Evolutionary conservation across 2,888 invertebrate species (phyloP), one percentile per base, ranked within the genome.

Genomic region (Macaria liturata): DNA sequence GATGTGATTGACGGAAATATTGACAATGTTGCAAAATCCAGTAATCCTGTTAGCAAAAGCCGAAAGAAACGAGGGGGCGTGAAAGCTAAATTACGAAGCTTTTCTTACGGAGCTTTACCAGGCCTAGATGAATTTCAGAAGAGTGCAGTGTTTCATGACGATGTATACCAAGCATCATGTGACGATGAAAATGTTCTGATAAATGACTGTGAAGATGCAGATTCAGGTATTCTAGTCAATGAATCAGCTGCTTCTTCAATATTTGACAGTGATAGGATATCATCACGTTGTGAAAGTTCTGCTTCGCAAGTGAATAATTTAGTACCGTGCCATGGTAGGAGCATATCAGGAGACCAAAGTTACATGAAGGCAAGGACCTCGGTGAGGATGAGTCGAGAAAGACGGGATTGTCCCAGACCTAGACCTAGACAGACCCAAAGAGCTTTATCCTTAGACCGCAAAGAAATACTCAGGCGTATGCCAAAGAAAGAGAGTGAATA

Each of bases 141-240:
- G 74, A 88, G 84, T 75, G 93, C 95, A 2, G 87, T 95, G 7
- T 95, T 94, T 76, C 93, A 94, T 64, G 94, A 95, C 67, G 93
- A 94, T 45, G 86, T 90, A 9, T 88, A 91, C 65, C 87, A 88
- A 66, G 83, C 85, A 49, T 86, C 88, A 9, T 92, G 91, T 72
- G 91, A 92, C 61, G 92, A 93, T 72, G 93, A 93, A 77, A 92
- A 93, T 70, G 84, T 92, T 52, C 82, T 93, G 53, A 86, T 93
- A 69, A 93, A 94, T 70, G 94, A 94, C 70, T 93, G 93, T 67
- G 95, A 95, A 75, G 95, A 96, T 82, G 94, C 94, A 59, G 96
- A 96, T 80, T 95, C 95, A 34, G 95, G 96, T 43, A 96, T 96
- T 69, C 89, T 95, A 76, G 95, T 95, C 70, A 95, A 95, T 74